A percentile compares a stretch with the other conserved stretches of the same genome.
phyloP scores from a whole-genome alignment of 2,113 vertebrate genomes.

The Acrocephalus kingi region DNA sequence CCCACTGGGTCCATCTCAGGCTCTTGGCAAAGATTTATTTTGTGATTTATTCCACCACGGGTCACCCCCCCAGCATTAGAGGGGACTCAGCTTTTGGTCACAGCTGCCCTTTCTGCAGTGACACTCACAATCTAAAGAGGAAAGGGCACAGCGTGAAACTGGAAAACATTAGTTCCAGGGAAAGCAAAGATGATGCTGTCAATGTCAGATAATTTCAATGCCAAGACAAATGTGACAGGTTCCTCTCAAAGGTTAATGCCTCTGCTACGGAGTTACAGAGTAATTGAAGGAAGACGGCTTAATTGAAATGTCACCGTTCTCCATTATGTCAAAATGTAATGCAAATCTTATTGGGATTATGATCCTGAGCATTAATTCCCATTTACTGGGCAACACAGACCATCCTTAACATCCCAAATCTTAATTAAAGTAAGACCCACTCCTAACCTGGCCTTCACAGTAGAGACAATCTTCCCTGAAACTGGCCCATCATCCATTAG shows the following conservation, averaged over 20 bases:
- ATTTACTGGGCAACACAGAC: background rate
- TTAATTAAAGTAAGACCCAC: conserved; percentile 25
- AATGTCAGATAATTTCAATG: conserved; percentile 49
- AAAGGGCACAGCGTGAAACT: background rate
- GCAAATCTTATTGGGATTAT: conserved; percentile 52
- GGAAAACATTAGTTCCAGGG: conserved; percentile 29
- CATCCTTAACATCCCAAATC: conserved; percentile 26
- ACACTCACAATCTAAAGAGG: background rate
- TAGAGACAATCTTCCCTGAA: background rate
- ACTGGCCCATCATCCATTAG: background rate
- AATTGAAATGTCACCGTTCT: conserved; percentile 65
- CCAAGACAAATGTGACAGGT: conserved; percentile 47
- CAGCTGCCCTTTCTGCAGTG: conserved; percentile 16
- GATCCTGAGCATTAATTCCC: conserved; percentile 52
- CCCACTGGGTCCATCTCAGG: background rate
- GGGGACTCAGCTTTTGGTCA: background rate
- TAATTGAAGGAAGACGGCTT: conserved; percentile 21
- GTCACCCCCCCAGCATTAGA: background rate
- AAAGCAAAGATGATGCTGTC: conserved; percentile 59
- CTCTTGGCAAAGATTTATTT: background rate
- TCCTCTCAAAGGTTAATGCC: conserved; percentile 61
- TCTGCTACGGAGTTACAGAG: background rate
- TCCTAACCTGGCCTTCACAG: conserved; percentile 18
- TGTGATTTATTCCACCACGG: background rate
- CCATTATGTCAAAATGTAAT: conserved; percentile 52